A percentile compares a stretch with the other conserved stretches of the same genome.
These are phyloP conservation scores for Aythya baeri DNA, from an alignment of 2,113 vertebrate genomes.

Conservation along the genomic window DNA sequence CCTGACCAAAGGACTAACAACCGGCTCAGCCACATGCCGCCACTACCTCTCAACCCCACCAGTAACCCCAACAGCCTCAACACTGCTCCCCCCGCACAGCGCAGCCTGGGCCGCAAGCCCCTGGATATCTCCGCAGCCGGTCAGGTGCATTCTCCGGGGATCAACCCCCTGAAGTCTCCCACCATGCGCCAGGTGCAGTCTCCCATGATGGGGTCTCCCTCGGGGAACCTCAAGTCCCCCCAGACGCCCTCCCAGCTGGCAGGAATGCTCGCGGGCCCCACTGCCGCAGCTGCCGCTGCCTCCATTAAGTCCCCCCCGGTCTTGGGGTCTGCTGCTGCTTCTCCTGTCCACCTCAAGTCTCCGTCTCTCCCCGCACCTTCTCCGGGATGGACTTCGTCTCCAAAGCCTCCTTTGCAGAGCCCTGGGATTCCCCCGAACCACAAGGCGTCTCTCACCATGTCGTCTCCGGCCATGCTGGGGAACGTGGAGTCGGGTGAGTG, in stretches of 20 bases:
- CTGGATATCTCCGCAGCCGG: conserved; percentile 89
- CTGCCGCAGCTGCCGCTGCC: conserved; percentile 86
- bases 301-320: conserved; percentile 98
- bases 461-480: conserved; percentile 96
- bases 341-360: conserved; percentile 99
- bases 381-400: conserved; percentile 97
- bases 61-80: conserved; percentile 83
- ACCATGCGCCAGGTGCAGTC: conserved; percentile 98
- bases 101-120: conserved; percentile 89
- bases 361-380: conserved; percentile 97
- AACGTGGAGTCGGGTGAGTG: conserved; percentile 90
- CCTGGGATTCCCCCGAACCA: conserved; percentile 93
- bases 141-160: conserved; percentile 94
- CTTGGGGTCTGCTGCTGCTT: conserved; percentile 97
- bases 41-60: conserved; percentile 88
- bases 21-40: conserved; percentile 94
- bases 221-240: conserved; percentile 97
- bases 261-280: conserved; percentile 92
- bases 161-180: conserved; percentile 96
- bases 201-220: conserved; percentile 97
- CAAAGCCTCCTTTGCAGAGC: conserved; percentile 97
- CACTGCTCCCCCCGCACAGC: conserved; percentile 78
- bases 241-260: conserved; percentile 98
- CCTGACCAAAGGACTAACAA: conserved; percentile 97
- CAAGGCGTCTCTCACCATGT: conserved; percentile 92